Percentiles rank a stretch among this genome's conserved stretches.
These are phyloP conservation scores for Anticlea derivata DNA, from an alignment of 2,888 invertebrate genomes.

Conservation along the genomic window DNA sequence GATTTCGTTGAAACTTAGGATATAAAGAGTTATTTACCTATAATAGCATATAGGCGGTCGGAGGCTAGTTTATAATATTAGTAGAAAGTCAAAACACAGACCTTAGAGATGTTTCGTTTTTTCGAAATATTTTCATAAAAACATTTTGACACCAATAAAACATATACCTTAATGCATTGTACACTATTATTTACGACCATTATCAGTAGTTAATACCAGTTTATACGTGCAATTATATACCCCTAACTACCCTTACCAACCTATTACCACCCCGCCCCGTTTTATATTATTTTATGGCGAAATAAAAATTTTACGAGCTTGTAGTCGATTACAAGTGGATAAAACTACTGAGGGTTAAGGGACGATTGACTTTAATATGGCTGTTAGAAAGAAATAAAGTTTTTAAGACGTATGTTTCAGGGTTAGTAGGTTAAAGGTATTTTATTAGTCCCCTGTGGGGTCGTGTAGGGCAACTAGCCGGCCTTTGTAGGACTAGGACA, in stretches of 20 bases:
- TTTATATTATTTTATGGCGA: conserved; percentile 37
- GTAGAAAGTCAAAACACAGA: too few species aligned
- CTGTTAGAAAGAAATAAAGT: conserved; percentile 11
- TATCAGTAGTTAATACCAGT: conserved; percentile 10
- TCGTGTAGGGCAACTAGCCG: too few species aligned
- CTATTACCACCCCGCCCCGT: conserved; percentile 17
- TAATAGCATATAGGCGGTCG: too few species aligned
- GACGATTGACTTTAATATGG: conserved; percentile 15
- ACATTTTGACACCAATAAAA: conserved; percentile 27
- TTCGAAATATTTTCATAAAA: too few species aligned
- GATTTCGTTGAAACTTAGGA: too few species aligned
- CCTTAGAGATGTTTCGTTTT: too few species aligned
- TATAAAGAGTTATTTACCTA: too few species aligned
- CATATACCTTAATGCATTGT: conserved; percentile 7
- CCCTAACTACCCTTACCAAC: conserved; percentile 29
- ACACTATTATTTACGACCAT: conserved; percentile 17
- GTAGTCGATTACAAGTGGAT: conserved; percentile 33
- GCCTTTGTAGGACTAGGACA: too few species aligned
- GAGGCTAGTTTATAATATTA: too few species aligned
- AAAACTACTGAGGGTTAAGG: conserved; percentile 20
- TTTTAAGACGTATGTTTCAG: conserved; percentile 5
- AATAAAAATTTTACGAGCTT: conserved; percentile 43
- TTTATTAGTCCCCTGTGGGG: background rate
- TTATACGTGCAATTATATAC: conserved; percentile 25
- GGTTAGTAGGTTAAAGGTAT: conserved; percentile 2